phyloP scores from a whole-genome alignment of 2,888 invertebrate genomes.

The Hipparchia semele region DNA sequence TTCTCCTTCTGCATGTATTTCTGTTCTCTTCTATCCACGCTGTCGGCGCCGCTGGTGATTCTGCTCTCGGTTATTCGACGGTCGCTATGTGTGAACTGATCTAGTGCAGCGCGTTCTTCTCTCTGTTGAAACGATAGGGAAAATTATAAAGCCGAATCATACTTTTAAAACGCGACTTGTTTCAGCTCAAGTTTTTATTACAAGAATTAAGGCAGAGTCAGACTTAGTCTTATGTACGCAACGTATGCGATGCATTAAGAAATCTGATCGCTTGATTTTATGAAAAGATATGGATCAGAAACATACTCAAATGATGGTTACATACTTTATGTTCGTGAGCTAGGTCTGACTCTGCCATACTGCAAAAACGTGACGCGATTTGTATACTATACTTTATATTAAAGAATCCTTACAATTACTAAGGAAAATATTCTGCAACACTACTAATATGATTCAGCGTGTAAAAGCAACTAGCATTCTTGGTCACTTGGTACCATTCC shows the following conservation, averaged over 20 bases:
- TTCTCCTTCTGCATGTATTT: conserved; percentile 36
- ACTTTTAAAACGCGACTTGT: too few species aligned
- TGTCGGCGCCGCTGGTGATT: conserved; percentile 46
- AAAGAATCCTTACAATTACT: not conserved
- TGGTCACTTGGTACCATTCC: conserved; percentile 6
- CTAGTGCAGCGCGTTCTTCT: conserved; percentile 68
- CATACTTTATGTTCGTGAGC: too few species aligned
- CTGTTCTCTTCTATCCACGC: conserved; percentile 40
- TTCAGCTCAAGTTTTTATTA: too few species aligned
- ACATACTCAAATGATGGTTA: too few species aligned
- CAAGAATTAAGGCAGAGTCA: too few species aligned
- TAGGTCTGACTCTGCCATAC: not conserved
- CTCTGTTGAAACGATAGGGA: conserved; percentile 50
- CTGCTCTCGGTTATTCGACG: conserved; percentile 55
- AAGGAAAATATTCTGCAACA: not conserved
- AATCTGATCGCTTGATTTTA: too few species aligned
- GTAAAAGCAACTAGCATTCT: conserved; percentile 4
- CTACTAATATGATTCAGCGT: conserved; percentile 9
- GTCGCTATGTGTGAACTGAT: conserved; percentile 73
- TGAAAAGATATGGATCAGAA: too few species aligned
- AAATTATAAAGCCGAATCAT: not conserved
- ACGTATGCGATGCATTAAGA: too few species aligned
- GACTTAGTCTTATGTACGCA: too few species aligned
- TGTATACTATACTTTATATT: not conserved
- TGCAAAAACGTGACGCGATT: not conserved